Base-by-base conservation (phyloP, 2,797 vertebrate species). In the Leucoraja ocellata region DNA sequence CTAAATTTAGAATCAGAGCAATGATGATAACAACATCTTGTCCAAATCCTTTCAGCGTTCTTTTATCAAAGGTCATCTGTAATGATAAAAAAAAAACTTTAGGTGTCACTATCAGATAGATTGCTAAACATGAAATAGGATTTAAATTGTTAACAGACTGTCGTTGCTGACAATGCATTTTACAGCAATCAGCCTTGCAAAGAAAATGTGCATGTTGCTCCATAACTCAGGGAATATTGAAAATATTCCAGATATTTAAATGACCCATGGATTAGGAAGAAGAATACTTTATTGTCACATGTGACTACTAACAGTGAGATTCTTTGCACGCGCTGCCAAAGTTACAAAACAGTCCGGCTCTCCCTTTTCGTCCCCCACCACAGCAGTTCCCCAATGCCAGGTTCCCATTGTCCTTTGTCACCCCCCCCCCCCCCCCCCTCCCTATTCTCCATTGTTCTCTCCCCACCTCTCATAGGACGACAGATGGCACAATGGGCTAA, bases 21-120 rank as follows among this genome's bases (percentile, higher is more conserved):
- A 95, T 16, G 93, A 97, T 95, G 95, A 97, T 97, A 98, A 97
- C 96, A 98, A 97, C 97, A 96, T 96, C 95, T 96, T 97, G 96
- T 97, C 95, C 96, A 96, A 95, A 96, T 96, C 96, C 96, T 95
- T 96, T 73, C 71, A 94, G 88, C 95, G 93, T 93, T 95, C 74
- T 96, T 94, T 96, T 96, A 96, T 96, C 97, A 93, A 94, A 93
- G 95, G 94, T 96, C 96, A 96, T 96, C 96, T 95, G 94, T 96
- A 97, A 74, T 54, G 54, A 36, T 46, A 23, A 73, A n/a, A 73
- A 28, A n/a, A 76, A 74, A 73, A 46, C 23, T 73, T 4, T 74
- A 92, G 25, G 25, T 58, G 71, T 92, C 23, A 74, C 8, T 91
- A 18, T 39, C 36, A 46, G 32, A 25, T 36, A 10, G 90, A 91